Evolutionary conservation across 2,888 invertebrate species (phyloP).

Genomic region (Alloplasta piceator): DNA sequence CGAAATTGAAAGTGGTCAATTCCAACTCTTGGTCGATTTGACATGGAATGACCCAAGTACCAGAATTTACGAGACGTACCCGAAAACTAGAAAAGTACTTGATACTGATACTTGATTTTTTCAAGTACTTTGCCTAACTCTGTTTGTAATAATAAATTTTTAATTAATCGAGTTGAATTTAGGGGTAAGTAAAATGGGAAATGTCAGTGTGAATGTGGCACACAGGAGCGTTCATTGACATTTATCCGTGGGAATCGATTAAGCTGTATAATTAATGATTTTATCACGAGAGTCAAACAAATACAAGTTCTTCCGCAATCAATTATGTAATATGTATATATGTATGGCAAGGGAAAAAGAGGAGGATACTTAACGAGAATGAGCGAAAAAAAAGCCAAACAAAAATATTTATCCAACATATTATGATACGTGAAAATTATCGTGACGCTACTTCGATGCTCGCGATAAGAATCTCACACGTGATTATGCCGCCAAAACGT

Average conservation of each 20-base stretch:
- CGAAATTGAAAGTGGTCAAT: too few species aligned
- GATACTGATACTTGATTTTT: too few species aligned
- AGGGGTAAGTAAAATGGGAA: background rate
- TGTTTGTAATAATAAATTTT: background rate
- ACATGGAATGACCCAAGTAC: too few species aligned
- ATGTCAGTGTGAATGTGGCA: background rate
- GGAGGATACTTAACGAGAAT: slow-evolving; percentile 10
- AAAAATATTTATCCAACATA: background rate
- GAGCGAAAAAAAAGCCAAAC: slow-evolving; percentile 3
- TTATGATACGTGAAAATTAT: background rate
- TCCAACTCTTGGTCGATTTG: too few species aligned
- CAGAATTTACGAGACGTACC: too few species aligned
- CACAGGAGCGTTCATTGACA: slow-evolving; percentile 2
- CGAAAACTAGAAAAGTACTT: too few species aligned
- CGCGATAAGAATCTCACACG: slow-evolving; percentile 25
- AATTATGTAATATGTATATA: slow-evolving; percentile 26
- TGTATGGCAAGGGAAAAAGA: background rate
- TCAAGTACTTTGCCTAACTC: too few species aligned
- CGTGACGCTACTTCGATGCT: slow-evolving; percentile 4
- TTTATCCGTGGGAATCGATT: background rate
- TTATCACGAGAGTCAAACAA: slow-evolving; percentile 34
- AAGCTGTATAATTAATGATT: slow-evolving; percentile 36
- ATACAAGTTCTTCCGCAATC: slow-evolving; percentile 36
- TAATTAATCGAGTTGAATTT: background rate
- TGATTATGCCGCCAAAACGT: slow-evolving; percentile 24